These are phyloP conservation scores for Octopus sinensis DNA, from an alignment of 1,140 invertebrate genomes.

Conservation along the genomic window DNA sequence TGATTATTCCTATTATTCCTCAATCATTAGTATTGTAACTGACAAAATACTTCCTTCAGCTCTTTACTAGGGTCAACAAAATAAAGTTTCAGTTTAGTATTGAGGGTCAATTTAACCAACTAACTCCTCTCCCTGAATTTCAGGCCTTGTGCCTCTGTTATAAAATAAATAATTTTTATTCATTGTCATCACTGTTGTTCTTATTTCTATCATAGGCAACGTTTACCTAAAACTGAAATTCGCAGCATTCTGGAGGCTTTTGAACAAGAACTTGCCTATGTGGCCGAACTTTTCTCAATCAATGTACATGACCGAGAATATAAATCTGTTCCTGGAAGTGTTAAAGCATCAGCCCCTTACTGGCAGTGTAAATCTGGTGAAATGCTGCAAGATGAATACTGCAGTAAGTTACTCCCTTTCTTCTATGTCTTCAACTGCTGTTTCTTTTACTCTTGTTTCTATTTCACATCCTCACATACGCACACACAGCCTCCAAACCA, in stretches of 20 bases:
- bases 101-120: too few species aligned
- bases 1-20: too few species aligned
- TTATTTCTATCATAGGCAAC: constrained; percentile 21
- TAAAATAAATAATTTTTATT: too few species aligned
- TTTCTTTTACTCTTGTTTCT: too few species aligned
- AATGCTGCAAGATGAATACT: constrained; percentile 32
- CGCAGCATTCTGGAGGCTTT: constrained; percentile 27
- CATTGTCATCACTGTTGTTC: neutral
- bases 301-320: constrained; percentile 24
- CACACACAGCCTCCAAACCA: too few species aligned
- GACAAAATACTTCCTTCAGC: too few species aligned
- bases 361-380: constrained; percentile 35
- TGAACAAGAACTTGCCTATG: constrained; percentile 31
- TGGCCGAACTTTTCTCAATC: constrained; percentile 23
- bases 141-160: too few species aligned
- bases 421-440: neutral
- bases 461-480: too few species aligned
- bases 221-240: constrained; percentile 25
- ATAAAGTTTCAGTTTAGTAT: too few species aligned
- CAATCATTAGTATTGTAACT: too few species aligned
- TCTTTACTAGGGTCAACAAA: too few species aligned
- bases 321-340: constrained; percentile 26
- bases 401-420: constrained; percentile 29
- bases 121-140: too few species aligned
- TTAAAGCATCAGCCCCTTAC: constrained; percentile 21